Evolutionary conservation across 2,888 invertebrate species (phyloP), one percentile per base, ranked within the genome.

Genomic region (Byasa hedistus): DNA sequence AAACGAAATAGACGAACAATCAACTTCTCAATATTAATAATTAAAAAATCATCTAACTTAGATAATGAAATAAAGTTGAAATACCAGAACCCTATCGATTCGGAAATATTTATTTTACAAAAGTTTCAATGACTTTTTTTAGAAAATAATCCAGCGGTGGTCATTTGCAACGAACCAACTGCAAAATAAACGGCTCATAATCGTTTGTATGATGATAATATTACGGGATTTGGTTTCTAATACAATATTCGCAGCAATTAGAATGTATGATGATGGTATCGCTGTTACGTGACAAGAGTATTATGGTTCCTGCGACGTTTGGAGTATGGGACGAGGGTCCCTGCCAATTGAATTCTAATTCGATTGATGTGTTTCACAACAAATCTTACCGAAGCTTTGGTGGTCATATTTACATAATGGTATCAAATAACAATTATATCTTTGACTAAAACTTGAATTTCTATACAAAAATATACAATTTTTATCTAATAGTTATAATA

Each of bases 291-390:
- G 62, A 62, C 62, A 5, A 21, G 62, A 22, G n/a, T 62, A 24
- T 21, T 12, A 19, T 56, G 24, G 44, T 23, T 55, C 0, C 23
- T 39, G 55, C 44, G 44, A 22, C 52, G 52, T 22, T 8, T 3
- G 22, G n/a, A 22, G 52, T 23, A 55, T 39, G 39, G 55, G 39
- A 55, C 54, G 23, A 23, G 23, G 54, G 4, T 44, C 21, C 39
- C 54, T 54, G 21, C 52, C 39, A 17, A 23, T 39, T 61, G 61
- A 61, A 61, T 61, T 55, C 23, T 61, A 61, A 61, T 55, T n/a
- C 36, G 22, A 23, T 55, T 39, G 4, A 61, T 55, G 23, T 23
- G 39, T 55, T 39, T 39, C 12, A 27, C 3, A 22, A 21, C 52
- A 54, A 54, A 12, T 54, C 22, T 21, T 22, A 22, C 1, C 22